Conservation (phyloP, 2,888 invertebrate genomes). For the Microctonus aethiopoides region DNA sequence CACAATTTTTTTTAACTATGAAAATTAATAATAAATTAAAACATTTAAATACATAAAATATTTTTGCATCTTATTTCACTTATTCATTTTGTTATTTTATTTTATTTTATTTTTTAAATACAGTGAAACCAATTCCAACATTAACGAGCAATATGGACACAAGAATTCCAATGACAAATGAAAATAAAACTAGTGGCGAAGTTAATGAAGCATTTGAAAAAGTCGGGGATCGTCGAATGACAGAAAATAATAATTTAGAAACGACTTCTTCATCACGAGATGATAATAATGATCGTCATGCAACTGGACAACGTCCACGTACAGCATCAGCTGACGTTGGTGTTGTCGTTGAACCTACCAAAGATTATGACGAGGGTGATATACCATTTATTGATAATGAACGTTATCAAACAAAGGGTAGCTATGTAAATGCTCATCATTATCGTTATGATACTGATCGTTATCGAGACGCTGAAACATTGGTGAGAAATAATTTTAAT, state of each 20-base stretch:
- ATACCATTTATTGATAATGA: conserved; percentile 46
- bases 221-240: conserved; percentile 33
- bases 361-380: conserved; percentile 33
- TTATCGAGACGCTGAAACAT: conserved; percentile 35
- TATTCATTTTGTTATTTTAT: conserved; percentile 1
- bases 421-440: conserved; percentile 50
- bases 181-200: conserved; percentile 27
- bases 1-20: background rate
- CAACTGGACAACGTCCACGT: conserved; percentile 32
- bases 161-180: conserved; percentile 39
- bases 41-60: background rate
- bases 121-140: conserved; percentile 36
- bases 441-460: conserved; percentile 44
- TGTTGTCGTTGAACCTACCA: conserved; percentile 16
- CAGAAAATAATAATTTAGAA: conserved; percentile 31
- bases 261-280: conserved; percentile 15
- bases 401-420: conserved; percentile 51
- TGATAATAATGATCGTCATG: conserved; percentile 32
- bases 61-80: background rate
- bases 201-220: conserved; percentile 51
- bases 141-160: conserved; percentile 50
- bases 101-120: conserved; percentile 22
- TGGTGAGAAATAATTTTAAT: conserved; percentile 16
- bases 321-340: conserved; percentile 33
- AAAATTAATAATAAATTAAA: conserved; percentile 1